Base-by-base conservation (phyloP, 2,113 vertebrate genomes). In the Rhabdomys dilectus region DNA sequence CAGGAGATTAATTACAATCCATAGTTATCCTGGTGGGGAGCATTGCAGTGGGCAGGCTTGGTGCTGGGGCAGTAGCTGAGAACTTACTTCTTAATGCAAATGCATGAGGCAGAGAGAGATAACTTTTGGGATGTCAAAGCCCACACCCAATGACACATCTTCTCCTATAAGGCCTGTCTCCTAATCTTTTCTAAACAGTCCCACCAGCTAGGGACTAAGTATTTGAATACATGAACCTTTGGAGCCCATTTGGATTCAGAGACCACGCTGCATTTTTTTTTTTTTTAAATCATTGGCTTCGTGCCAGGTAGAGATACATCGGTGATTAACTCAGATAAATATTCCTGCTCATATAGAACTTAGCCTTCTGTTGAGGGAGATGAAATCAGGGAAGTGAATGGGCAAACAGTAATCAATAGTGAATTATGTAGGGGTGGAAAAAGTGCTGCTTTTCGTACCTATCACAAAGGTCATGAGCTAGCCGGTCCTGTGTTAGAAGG, bases 261-360 rank as follows among this genome's bases (percentile, higher is more conserved):
- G 1, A 78, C 48, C 31, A 51, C 29, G 36, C 48, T 53, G 34
- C 21, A 81, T 91, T 24, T 82, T 82, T 95, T 87, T 89, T n/a
- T 91, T 24, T 87, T 89, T 95, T 87, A 87, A 75, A 39, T 36
- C 51, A 72, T 60, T 87, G 31, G 91, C 5, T 53, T 48, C 78
- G n/a, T 93, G 78, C 60, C n/a, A 72, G 68, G 34, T 90, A 24
- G 64, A 66, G 45, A 45, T 91, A 89, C 12, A 48, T 36, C 51
- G 34, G 45, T 66, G 39, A 88, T n/a, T 48, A 90, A 58, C 87
- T 90, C n/a, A 84, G 60, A 70, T 84, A 48, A 93, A 89, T 87
- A 56, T 64, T 70, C 31, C 26, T 93, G 58, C 29, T 64, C 42
- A 3, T 73, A 1, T 73, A 85, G 53, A 86, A 34, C 34, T 91